Evolutionary conservation across 2,888 invertebrate species (phyloP), one percentile per base, ranked within the genome.

Genomic region (Adela reaumurella): DNA sequence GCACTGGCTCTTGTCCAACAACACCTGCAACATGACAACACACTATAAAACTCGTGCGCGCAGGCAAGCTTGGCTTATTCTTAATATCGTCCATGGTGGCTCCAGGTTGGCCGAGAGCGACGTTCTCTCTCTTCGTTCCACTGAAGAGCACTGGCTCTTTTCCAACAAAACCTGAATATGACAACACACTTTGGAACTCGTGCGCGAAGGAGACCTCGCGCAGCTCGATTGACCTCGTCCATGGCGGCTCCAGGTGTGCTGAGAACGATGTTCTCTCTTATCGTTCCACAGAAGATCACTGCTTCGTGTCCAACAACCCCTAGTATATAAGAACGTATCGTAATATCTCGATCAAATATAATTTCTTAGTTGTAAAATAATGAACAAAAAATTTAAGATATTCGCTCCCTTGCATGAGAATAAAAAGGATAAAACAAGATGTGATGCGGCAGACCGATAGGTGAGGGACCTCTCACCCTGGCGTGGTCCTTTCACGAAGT

Each of bases 71-170:
- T 84, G 14, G 90, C 89, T 0, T 89, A 89, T 49, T 76, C 61
- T 87, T 83, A 48, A 91, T 85, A 55, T 89, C 89, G 50, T 84
- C 81, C 52, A 83, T 74, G 0, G 84, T 83, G n/a, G 86, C 84
- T 50, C 79, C 79, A 11, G 85, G 84, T 54, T 83, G 81, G 14
- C 94, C 93, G 60, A 91, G 90, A 2, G 88, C 74, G 50, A 84
- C 84, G 54, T 84, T 84, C 24, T 84, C 82, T n/a, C 81, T 80
- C 55, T 94, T 90, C 14, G 87, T 87, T 20, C 89, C 87, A 52
- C 88, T 87, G 70, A 94, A 94, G 4, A 94, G 74, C 1, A 90
- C 87, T 0, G 93, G 94, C 57, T 94, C 94, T 69, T 94, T 94
- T 1, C 92, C 89, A 16, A 94, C 94, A 10, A 94, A 84, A 35